These are phyloP conservation scores for Aporrectodea caliginosa DNA, from an alignment of 1,140 invertebrate species.

Conservation along the genomic window DNA sequence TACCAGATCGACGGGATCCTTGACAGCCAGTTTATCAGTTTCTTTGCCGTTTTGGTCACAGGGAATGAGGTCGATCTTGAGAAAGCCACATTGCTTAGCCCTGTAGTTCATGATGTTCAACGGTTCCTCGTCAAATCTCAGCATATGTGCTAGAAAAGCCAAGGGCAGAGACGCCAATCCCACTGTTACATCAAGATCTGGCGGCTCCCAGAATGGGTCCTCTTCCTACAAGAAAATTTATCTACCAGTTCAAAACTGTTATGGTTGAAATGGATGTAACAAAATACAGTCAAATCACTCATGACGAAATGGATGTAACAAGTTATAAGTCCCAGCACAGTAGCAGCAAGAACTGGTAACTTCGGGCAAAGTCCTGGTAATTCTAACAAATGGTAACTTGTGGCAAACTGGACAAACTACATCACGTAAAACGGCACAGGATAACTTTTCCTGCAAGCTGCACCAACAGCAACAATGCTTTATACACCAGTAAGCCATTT, in stretches of 20 bases:
- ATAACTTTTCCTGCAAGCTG: no score
- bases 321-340: no score
- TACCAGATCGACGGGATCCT: background rate
- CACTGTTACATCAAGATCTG: slow-evolving; percentile 35
- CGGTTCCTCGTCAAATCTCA: slow-evolving; percentile 37
- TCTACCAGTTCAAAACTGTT: background rate
- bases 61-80: slow-evolving; percentile 28
- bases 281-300: no score
- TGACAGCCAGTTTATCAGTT: background rate
- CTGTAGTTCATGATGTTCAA: slow-evolving; percentile 37
- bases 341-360: no score
- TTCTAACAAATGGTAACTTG: no score
- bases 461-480: no score
- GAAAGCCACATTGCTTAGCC: slow-evolving; percentile 27
- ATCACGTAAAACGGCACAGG: no score
- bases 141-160: slow-evolving; percentile 36
- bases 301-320: no score
- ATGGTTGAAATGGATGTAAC: no score
- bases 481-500: no score
- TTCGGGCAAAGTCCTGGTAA: no score
- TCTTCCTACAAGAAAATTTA: slow-evolving; percentile 30
- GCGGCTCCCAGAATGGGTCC: slow-evolving; percentile 40
- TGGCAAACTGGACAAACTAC: no score
- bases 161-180: slow-evolving; percentile 37
- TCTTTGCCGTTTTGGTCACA: slow-evolving; percentile 20